phyloP scores from a whole-genome alignment of 2,888 invertebrate genomes.

The Trachelus iudaicus region DNA sequence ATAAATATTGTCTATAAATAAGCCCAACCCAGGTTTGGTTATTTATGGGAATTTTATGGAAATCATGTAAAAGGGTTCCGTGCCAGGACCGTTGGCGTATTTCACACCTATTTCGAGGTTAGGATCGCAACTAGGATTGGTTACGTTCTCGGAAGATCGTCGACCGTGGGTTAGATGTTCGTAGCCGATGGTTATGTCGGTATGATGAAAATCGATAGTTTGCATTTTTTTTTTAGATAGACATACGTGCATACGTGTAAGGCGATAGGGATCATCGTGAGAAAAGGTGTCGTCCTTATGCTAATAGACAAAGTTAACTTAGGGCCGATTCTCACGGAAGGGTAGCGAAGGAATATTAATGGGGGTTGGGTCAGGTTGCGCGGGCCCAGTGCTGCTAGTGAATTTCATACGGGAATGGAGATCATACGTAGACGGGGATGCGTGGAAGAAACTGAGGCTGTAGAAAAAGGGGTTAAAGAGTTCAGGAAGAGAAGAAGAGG shows the following conservation, averaged over 20 bases:
- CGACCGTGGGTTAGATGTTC: neutral
- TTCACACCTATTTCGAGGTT: constrained; percentile 3
- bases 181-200: neutral
- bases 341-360: constrained; percentile 26
- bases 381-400: neutral
- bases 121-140: constrained; percentile 2
- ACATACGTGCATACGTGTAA: neutral
- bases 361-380: constrained; percentile 8
- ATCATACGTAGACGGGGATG: neutral
- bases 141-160: neutral
- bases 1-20: constrained; percentile 63
- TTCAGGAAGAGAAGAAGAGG: constrained; percentile 25
- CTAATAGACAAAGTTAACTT: constrained; percentile 44
- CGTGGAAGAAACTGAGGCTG: neutral
- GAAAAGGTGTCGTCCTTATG: constrained; percentile 41
- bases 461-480: neutral
- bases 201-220: neutral
- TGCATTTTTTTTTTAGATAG: neutral
- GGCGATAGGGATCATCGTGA: constrained; percentile 30
- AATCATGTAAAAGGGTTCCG: constrained; percentile 32
- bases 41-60: constrained; percentile 62
- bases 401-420: neutral
- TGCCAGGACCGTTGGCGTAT: neutral
- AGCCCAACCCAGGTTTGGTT: constrained; percentile 41
- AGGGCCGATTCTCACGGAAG: constrained; percentile 38